Conservation (phyloP, 37 sponge, comb jelly and placozoan genomes). For the Oopsacas minuta region DNA sequence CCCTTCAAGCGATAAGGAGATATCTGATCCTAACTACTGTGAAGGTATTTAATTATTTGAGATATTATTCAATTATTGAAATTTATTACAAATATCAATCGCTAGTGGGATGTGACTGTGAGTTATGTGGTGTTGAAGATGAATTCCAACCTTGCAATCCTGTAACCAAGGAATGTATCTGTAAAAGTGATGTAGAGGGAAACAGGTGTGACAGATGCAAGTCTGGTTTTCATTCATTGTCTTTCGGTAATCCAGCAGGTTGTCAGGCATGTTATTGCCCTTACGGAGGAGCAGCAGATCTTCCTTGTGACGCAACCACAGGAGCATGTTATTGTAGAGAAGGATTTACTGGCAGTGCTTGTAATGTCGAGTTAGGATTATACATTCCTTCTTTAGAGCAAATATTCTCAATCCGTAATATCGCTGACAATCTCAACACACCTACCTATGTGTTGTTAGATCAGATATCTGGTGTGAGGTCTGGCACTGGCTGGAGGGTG, state of each 20-base stretch:
- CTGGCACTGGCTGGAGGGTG: background rate
- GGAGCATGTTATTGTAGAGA: background rate
- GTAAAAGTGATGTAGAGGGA: background rate
- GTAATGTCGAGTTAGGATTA: background rate
- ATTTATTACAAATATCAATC: background rate
- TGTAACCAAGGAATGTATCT: background rate
- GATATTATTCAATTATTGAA: background rate
- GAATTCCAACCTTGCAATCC: conserved; percentile 7
- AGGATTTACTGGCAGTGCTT: background rate
- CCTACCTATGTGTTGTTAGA: background rate
- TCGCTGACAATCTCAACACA: background rate
- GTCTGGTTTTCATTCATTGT: background rate
- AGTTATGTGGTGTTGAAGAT: background rate
- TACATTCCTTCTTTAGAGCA: background rate
- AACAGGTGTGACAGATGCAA: background rate
- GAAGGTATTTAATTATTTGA: background rate
- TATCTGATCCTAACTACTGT: background rate
- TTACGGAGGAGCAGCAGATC: background rate
- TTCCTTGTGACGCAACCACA: background rate
- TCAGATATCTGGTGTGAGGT: background rate
- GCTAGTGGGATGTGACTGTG: background rate
- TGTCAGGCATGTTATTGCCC: background rate
- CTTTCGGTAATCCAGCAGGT: background rate
- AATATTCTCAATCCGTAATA: background rate
- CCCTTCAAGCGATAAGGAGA: background rate